A percentile compares a stretch with the other conserved stretches of the same genome.
phyloP scores from a whole-genome alignment of 2,113 vertebrate genomes.

The Marmota flaviventris region DNA sequence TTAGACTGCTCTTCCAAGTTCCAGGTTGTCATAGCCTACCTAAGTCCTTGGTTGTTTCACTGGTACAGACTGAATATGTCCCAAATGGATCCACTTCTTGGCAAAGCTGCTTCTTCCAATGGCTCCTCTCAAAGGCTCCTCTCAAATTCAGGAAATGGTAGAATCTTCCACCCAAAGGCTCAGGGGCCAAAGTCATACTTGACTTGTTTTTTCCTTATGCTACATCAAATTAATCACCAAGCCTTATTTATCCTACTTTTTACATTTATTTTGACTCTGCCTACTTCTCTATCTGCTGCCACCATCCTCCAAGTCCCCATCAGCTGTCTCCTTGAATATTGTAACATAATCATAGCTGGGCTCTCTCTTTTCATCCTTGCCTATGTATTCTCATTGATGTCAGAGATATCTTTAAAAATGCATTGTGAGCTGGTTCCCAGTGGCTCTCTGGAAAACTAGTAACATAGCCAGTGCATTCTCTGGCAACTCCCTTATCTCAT shows the following conservation, averaged over 20 bases:
- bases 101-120: neutral
- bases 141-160: neutral
- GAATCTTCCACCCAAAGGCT: neutral
- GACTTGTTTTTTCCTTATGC: neutral
- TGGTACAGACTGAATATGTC: neutral
- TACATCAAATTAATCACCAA: neutral
- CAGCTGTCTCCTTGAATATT: neutral
- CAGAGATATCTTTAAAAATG: constrained; percentile 11
- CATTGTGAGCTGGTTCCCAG: neutral
- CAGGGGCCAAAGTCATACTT: neutral
- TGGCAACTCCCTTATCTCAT: neutral
- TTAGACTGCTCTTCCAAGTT: neutral
- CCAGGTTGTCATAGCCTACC: neutral
- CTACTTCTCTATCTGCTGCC: neutral
- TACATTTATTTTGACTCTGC: neutral
- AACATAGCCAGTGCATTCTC: neutral
- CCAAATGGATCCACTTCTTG: neutral
- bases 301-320: neutral
- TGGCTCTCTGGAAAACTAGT: neutral
- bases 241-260: neutral
- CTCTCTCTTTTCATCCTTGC: neutral
- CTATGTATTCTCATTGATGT: neutral
- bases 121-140: too few species aligned
- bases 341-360: neutral
- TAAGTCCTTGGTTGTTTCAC: neutral